Evolutionary conservation across 2,888 invertebrate genomes (phyloP).

Genomic region (Chorisops tibialis): DNA sequence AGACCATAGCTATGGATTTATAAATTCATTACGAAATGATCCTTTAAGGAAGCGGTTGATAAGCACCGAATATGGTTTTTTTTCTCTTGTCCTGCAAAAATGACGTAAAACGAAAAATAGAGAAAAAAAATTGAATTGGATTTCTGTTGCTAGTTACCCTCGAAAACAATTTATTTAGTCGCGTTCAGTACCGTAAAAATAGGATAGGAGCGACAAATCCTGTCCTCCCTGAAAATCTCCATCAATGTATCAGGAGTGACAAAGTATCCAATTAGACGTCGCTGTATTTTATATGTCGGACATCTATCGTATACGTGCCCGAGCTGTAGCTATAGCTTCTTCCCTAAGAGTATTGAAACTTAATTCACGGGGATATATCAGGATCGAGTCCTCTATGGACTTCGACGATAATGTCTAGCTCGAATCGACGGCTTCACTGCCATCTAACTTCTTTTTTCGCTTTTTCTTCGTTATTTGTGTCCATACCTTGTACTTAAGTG

Average conservation of each 20-base stretch:
- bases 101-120: no score
- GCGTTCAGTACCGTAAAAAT: no score
- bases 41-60: no score
- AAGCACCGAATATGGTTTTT: no score
- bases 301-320: conserved; percentile 23
- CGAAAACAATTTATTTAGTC: no score
- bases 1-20: no score
- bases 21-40: no score
- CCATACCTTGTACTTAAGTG: conserved; percentile 2
- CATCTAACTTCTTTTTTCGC: conserved; percentile 6
- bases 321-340: background rate
- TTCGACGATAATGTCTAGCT: conserved; percentile 22
- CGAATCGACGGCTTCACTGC: background rate
- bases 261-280: conserved; percentile 34
- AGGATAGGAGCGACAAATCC: no score
- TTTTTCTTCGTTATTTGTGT: conserved; percentile 10
- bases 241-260: conserved; percentile 33
- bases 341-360: conserved; percentile 30
- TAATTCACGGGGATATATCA: conserved; percentile 33
- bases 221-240: background rate
- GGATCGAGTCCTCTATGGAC: conserved; percentile 17
- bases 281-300: conserved; percentile 27
- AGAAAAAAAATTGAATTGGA: no score
- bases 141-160: no score
- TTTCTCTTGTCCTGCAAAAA: no score